Conservation (phyloP, 2,113 vertebrate species). For the Corvus hawaiiensis region DNA sequence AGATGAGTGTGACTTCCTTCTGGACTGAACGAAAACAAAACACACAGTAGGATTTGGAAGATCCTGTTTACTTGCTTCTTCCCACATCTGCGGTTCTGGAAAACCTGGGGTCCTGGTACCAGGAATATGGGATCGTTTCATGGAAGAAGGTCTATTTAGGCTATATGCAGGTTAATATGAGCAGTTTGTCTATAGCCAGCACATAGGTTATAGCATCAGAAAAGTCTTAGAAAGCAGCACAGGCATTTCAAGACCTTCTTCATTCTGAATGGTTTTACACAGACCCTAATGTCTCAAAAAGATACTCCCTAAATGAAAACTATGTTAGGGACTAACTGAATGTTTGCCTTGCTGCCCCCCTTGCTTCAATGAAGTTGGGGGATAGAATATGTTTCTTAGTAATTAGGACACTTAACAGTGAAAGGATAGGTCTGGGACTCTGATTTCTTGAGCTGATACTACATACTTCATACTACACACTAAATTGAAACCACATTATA, state of each 20-base stretch:
- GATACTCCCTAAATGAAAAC: background rate
- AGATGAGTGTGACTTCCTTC: background rate
- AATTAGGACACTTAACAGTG: background rate
- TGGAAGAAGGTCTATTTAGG: background rate
- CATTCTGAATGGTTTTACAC: background rate
- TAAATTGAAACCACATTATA: background rate
- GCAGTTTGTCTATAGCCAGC: background rate
- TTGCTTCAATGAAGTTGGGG: rapidly evolving
- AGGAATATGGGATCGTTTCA: background rate
- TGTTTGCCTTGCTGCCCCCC: background rate
- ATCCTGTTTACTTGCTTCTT: background rate
- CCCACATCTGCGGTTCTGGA: background rate
- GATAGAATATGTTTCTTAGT: background rate
- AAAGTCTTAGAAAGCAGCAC: background rate
- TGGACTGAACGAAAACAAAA: background rate
- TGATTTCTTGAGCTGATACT: background rate
- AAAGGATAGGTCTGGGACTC: background rate
- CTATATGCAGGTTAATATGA: background rate
- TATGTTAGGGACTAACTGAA: background rate
- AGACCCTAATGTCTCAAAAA: background rate
- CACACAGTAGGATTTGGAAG: background rate
- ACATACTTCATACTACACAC: background rate
- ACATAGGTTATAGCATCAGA: background rate
- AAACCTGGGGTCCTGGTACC: background rate
- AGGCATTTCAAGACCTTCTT: background rate